Conservation (phyloP, 2,888 invertebrate genomes). For the Harpalus rufipes region DNA sequence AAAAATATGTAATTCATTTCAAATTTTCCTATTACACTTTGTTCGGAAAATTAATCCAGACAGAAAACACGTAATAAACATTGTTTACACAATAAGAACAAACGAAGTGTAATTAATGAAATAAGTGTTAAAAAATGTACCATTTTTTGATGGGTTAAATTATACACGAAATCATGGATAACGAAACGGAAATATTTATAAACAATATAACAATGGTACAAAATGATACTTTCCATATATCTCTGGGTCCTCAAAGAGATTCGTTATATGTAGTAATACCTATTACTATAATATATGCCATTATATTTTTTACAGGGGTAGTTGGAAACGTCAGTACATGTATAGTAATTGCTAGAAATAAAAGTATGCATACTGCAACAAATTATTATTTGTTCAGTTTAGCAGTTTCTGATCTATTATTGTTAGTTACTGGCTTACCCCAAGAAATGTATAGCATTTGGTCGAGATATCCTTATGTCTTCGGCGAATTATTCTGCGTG, state of each 20-base stretch:
- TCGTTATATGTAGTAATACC: slow-evolving; percentile 84
- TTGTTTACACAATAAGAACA: no score
- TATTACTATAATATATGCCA: slow-evolving; percentile 85
- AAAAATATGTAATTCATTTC: not conserved
- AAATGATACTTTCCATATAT: slow-evolving; percentile 33
- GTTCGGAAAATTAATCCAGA: not conserved
- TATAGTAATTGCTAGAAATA: slow-evolving; percentile 91
- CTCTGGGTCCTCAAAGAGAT: slow-evolving; percentile 75
- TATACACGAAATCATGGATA: not conserved
- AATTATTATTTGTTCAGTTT: slow-evolving; percentile 91
- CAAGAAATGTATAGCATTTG: slow-evolving; percentile 90
- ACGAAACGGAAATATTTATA: not conserved
- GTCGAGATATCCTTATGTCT: slow-evolving; percentile 87
- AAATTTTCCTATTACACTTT: not conserved
- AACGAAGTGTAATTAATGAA: not conserved
- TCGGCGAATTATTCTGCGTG: slow-evolving; percentile 89
- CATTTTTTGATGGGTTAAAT: not conserved
- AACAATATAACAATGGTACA: not conserved
- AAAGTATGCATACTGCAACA: slow-evolving; percentile 90
- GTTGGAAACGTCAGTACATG: slow-evolving; percentile 92
- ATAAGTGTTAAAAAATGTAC: not conserved
- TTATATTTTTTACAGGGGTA: slow-evolving; percentile 89
- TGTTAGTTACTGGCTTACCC: slow-evolving; percentile 89
- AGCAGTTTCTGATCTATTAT: slow-evolving; percentile 89
- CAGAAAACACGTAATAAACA: not conserved